These are phyloP conservation scores for Stegodyphus mimosarum DNA, from an alignment of 1,140 invertebrate genomes.

Conservation along the genomic window DNA sequence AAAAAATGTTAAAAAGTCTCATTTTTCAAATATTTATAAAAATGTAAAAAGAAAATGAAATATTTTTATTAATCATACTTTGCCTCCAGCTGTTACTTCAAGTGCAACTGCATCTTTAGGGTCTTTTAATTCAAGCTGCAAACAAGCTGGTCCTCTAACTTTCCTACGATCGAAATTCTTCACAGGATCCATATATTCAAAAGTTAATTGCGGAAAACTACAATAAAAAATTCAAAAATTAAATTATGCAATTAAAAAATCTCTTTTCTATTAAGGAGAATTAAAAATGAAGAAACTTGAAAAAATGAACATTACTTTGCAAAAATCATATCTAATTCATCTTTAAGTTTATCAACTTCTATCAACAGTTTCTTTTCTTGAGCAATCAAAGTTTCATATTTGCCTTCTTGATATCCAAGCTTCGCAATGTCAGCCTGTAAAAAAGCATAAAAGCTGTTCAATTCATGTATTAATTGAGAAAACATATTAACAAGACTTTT, in stretches of 20 bases:
- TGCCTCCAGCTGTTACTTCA: slow-evolving; percentile 86
- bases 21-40: too few species aligned
- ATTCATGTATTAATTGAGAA: background rate
- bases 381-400: slow-evolving; percentile 27
- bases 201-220: slow-evolving; percentile 77
- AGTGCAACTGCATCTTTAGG: slow-evolving; percentile 81
- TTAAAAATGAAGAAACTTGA: background rate
- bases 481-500: background rate
- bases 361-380: slow-evolving; percentile 68
- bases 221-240: slow-evolving; percentile 59
- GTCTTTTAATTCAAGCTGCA: slow-evolving; percentile 82
- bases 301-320: slow-evolving; percentile 15
- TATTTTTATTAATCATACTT: slow-evolving; percentile 70
- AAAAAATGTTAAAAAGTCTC: too few species aligned
- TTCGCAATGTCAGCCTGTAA: slow-evolving; percentile 72
- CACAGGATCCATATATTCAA: slow-evolving; percentile 81
- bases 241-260: too few species aligned
- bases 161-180: slow-evolving; percentile 80
- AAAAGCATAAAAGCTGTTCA: too few species aligned
- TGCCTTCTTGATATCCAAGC: slow-evolving; percentile 74
- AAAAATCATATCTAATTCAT: slow-evolving; percentile 43
- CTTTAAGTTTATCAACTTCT: slow-evolving; percentile 72
- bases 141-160: slow-evolving; percentile 84
- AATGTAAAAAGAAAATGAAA: too few species aligned
- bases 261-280: background rate